Conservation (phyloP, 2,113 vertebrate genomes). For the Alligator mississippiensis region DNA sequence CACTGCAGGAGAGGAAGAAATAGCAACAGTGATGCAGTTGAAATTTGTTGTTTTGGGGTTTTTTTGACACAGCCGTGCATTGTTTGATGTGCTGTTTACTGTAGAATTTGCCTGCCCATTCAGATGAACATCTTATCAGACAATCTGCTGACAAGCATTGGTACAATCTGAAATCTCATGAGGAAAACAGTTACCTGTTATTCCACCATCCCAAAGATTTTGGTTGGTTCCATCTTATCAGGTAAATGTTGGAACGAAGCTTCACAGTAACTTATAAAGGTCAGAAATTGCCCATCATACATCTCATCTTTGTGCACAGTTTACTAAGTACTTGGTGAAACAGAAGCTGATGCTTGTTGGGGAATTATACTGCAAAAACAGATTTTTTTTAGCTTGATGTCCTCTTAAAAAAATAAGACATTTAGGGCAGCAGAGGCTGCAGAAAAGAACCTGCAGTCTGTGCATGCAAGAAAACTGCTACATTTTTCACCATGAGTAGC, state of each 20-base stretch:
- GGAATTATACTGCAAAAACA: neutral
- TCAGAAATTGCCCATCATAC: neutral
- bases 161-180: neutral
- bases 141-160: neutral
- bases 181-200: neutral
- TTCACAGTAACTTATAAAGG: neutral
- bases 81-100: conserved; percentile 21
- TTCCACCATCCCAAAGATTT: fast-evolving
- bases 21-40: neutral
- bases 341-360: neutral
- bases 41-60: neutral
- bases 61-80: conserved; percentile 12
- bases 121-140: neutral
- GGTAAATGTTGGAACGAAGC: neutral
- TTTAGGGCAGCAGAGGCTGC: neutral
- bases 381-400: neutral
- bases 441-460: neutral
- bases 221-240: fast-evolving
- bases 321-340: neutral
- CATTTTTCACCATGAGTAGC: neutral
- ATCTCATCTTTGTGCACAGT: neutral
- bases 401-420: neutral
- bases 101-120: conserved; percentile 19
- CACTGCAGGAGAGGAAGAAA: neutral
- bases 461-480: neutral